Conservation (phyloP, 2,888 invertebrate species). For the Andrena marginata region DNA sequence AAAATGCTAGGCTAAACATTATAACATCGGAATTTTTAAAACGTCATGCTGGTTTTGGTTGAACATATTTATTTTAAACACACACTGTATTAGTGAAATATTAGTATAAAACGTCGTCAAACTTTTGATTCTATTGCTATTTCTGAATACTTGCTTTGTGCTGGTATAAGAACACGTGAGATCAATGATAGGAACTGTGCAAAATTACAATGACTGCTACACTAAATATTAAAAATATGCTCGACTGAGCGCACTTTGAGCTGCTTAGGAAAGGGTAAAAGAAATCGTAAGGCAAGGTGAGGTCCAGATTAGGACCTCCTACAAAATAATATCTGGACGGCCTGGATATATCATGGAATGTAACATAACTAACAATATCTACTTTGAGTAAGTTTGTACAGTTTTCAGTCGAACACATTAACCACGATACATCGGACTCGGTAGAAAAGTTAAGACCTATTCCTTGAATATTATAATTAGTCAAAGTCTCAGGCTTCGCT, state of each 20-base stretch:
- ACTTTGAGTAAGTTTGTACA: constrained; percentile 74
- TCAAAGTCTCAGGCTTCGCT: constrained; percentile 74
- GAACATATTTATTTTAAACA: constrained; percentile 35
- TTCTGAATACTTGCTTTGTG: neutral
- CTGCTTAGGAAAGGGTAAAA: constrained; percentile 89
- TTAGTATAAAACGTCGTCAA: constrained; percentile 18
- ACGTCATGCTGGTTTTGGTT: neutral
- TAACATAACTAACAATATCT: constrained; percentile 78
- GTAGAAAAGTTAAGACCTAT: constrained; percentile 77
- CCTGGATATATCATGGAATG: constrained; percentile 85
- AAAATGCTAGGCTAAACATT: too few species aligned
- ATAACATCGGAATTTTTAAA: too few species aligned
- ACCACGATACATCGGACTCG: constrained; percentile 76
- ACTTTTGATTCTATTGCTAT: constrained; percentile 16
- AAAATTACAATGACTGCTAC: constrained; percentile 1
- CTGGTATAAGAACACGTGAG: constrained; percentile 6
- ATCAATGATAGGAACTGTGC: constrained; percentile 34
- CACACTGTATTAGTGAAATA: constrained; percentile 13
- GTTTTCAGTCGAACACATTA: constrained; percentile 74
- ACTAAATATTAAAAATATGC: constrained; percentile 41
- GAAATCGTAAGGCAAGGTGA: constrained; percentile 90
- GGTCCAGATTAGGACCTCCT: constrained; percentile 88
- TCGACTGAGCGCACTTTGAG: constrained; percentile 29
- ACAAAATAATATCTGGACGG: constrained; percentile 86
- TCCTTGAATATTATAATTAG: constrained; percentile 79